A percentile compares a stretch with the other conserved stretches of the same genome.
phyloP scores from a whole-genome alignment of 2,888 invertebrate genomes.

The Campoplex capitator region DNA sequence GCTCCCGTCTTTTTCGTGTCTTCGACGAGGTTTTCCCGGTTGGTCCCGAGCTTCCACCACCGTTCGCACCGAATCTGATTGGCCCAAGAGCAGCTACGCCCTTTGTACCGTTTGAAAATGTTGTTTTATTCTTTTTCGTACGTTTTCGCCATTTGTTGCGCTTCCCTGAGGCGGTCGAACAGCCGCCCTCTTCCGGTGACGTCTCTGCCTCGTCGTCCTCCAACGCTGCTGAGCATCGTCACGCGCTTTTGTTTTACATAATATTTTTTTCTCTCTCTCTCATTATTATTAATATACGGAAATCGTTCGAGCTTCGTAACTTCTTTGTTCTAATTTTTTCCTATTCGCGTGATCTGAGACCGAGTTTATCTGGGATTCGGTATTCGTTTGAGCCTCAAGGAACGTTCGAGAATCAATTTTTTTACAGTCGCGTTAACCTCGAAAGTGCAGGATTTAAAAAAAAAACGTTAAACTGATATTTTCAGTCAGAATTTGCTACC shows the following conservation, averaged over 20 bases:
- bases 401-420: neutral
- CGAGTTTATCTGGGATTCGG: neutral
- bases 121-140: constrained; percentile 75
- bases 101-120: constrained; percentile 60
- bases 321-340: neutral
- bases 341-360: neutral
- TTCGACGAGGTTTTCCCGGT: constrained; percentile 27
- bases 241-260: constrained; percentile 15
- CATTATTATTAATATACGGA: neutral
- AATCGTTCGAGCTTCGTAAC: neutral
- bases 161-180: constrained; percentile 73
- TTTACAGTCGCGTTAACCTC: neutral
- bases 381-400: neutral
- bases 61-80: constrained; percentile 8
- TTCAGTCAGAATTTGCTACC: neutral
- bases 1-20: constrained; percentile 60
- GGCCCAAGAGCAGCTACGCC: neutral
- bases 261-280: neutral
- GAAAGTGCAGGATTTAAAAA: neutral
- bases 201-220: constrained; percentile 77
- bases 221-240: constrained; percentile 61
- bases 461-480: neutral
- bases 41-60: constrained; percentile 33
- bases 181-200: constrained; percentile 75
- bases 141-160: constrained; percentile 74